A percentile compares a stretch with the other conserved stretches of the same genome.
Conservation (phyloP, 2,113 vertebrate genomes). For the Australoheros scitulus region DNA sequence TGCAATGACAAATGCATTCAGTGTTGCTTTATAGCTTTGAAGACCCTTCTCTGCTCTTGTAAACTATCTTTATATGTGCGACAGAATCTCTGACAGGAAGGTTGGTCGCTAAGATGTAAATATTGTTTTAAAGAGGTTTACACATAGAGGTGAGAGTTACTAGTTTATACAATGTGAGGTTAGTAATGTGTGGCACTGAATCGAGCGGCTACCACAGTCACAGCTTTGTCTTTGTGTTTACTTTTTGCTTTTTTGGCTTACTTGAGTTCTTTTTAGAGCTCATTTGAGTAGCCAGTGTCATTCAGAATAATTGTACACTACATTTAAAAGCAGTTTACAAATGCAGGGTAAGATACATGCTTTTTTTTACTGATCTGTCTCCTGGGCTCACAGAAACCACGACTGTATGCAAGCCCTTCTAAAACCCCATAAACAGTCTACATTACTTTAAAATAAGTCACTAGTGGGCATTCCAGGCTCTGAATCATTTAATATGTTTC, state of each 20-base stretch:
- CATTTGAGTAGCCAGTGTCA: background rate
- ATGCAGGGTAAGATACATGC: background rate
- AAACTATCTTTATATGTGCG: constrained; percentile 51
- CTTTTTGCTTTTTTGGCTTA: constrained; percentile 16
- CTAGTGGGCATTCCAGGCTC: background rate
- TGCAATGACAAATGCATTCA: constrained; percentile 38
- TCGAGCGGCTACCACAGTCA: constrained; percentile 7
- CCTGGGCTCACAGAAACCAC: background rate
- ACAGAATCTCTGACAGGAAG: constrained; percentile 50
- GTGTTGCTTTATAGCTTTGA: constrained; percentile 23
- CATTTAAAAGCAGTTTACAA: constrained; percentile 10
- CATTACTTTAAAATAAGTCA: background rate
- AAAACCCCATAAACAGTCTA: background rate
- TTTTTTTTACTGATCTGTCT: background rate
- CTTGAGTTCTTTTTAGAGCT: background rate
- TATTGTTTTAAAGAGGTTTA: constrained; percentile 70
- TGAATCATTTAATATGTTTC: background rate
- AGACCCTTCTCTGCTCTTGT: constrained; percentile 35
- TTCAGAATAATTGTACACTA: background rate
- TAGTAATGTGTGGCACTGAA: constrained; percentile 14
- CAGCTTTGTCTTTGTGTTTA: constrained; percentile 19
- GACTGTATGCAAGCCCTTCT: background rate
- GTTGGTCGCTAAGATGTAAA: constrained; percentile 53
- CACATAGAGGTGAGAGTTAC: constrained; percentile 65
- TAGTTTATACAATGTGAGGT: constrained; percentile 48